Evolutionary conservation across 2,113 vertebrate species (phyloP), one percentile per base, ranked within the genome.

Genomic region (Pteruthius melanotis): DNA sequence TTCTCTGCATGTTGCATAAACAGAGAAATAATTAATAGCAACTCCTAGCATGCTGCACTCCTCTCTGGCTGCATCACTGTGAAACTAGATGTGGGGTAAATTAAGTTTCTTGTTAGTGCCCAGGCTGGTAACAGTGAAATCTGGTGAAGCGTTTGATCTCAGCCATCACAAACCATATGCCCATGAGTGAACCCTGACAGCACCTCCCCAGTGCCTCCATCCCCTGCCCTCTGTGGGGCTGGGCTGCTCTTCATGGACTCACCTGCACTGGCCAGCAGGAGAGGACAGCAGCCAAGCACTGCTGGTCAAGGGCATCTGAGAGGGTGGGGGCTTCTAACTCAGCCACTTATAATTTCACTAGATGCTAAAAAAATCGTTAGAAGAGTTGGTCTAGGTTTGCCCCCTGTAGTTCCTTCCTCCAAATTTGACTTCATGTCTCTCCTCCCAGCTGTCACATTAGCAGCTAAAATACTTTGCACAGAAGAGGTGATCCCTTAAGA

Each of bases 191-290:
- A 15, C 6, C 9, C 24, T 59, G 33, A 26, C 44, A 77, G 11
- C 47, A 63, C 3, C 28, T 66, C 45, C 21, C 9, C 30, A 64
- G 45, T 8, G 5, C n/a, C 2, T 1, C 20, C 4, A 0, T 56
- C 15, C 40, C 45, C 40, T 52, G 39, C 14, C 12, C 15, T 11
- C 39, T 64, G 28, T 1, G 2, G 22, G 28, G 30, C 12, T 66
- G 71, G 35, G 37, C 53, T 90, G 40, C 12, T 70, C 21, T 42
- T 65, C 30, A 23, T 6, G 23, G 72, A 27, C 8, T 56, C 20
- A 1, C 27, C 30, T 4, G 2, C 33, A 20, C 33, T 5, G 13
- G 47, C 24, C 3, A 5, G 59, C 44, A 93, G 47, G 22, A 56
- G 37, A 30, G 17, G 10, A 20, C 60, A 74, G 35, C 26, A 45